Evolutionary conservation across 2,797 vertebrate genomes (phyloP).

Genomic region (Xyrichtys novacula): DNA sequence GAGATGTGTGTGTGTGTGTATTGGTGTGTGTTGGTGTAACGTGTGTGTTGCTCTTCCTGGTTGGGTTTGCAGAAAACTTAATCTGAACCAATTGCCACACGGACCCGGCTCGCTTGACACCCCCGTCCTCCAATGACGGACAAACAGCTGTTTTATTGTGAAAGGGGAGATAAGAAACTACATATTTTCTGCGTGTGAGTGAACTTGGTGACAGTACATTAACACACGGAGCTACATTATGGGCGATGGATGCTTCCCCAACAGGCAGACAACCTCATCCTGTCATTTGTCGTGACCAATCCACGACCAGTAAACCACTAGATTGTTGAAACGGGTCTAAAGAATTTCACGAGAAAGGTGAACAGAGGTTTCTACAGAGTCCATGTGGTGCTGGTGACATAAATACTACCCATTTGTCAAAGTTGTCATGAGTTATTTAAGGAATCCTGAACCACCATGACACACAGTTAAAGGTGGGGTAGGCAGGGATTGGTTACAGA

Average conservation of each 20-base stretch:
- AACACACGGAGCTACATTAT: constrained; percentile 38
- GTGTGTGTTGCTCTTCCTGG: constrained; percentile 77
- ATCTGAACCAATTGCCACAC: constrained; percentile 70
- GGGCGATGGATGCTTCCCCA: constrained; percentile 42
- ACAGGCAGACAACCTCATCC: constrained; percentile 48
- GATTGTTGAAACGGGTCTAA: constrained; percentile 17
- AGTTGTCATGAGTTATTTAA: constrained; percentile 2
- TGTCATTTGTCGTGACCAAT: constrained; percentile 66
- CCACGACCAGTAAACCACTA: constrained; percentile 29
- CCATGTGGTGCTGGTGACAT: constrained; percentile 32
- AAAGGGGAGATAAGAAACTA: constrained; percentile 9
- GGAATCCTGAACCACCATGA: no score
- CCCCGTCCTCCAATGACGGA: constrained; percentile 61
- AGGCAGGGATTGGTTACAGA: no score
- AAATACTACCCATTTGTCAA: constrained; percentile 15
- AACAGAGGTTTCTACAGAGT: constrained; percentile 16
- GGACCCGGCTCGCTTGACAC: constrained; percentile 57
- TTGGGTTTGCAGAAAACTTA: constrained; percentile 79
- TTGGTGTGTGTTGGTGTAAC: constrained; percentile 13
- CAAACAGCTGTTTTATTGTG: constrained; percentile 55
- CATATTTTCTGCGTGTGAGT: constrained; percentile 28
- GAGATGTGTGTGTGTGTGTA: constrained; percentile 36
- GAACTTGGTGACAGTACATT: constrained; percentile 44
- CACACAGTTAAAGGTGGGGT: no score
- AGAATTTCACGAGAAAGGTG: background rate